Percentiles rank a stretch among this genome's conserved stretches.
Evolutionary conservation across 2,797 vertebrate genomes (phyloP).

Genomic region (Pteropus rufus): DNA sequence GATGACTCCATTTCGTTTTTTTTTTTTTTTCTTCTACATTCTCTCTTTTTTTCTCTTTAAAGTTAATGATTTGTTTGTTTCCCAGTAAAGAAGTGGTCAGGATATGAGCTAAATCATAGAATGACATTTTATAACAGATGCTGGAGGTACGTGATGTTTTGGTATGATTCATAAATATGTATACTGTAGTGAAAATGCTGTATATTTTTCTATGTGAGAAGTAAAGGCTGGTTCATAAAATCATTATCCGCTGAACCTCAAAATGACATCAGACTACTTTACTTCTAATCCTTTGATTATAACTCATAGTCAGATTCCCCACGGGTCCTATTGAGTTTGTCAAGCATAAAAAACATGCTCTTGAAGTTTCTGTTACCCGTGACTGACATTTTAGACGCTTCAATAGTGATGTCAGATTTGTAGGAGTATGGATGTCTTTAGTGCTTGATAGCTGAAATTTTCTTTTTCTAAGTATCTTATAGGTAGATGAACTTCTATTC

Average conservation of each 20-base stretch:
- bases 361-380: background rate
- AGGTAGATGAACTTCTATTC: background rate
- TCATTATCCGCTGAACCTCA: background rate
- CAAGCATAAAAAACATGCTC: background rate
- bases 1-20: background rate
- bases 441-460: background rate
- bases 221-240: background rate
- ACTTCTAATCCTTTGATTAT: background rate
- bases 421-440: background rate
- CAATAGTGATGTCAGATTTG: background rate
- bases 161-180: background rate
- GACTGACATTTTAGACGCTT: constrained; percentile 5
- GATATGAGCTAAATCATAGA: background rate
- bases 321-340: background rate
- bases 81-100: background rate
- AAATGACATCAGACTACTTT: constrained; percentile 3
- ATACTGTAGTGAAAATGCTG: background rate
- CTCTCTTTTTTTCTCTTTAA: background rate
- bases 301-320: constrained; percentile 2
- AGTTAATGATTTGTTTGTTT: background rate
- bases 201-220: constrained; percentile 25
- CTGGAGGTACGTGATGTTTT: background rate
- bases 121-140: background rate
- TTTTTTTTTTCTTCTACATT: background rate
- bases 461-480: constrained; percentile 29